phyloP scores from a whole-genome alignment of 2,113 vertebrate species.

The Tachysurus fulvidraco region DNA sequence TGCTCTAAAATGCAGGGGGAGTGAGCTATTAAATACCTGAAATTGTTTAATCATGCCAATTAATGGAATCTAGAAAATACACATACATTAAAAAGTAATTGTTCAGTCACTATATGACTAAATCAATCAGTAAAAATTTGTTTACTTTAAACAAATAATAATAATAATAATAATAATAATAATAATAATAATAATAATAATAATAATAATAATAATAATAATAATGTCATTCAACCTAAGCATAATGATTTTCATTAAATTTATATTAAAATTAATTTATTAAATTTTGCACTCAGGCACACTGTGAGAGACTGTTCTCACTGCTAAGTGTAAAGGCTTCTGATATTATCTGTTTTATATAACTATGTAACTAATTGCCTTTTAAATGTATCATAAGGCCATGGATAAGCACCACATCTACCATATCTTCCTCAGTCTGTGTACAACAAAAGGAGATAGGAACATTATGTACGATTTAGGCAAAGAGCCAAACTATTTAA shows the following conservation, averaged over 20 bases:
- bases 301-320: slow-evolving; percentile 23
- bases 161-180: too few species aligned
- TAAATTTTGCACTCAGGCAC: neutral
- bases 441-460: slow-evolving; percentile 10
- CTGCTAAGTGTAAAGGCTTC: neutral
- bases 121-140: slow-evolving; percentile 7
- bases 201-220: too few species aligned
- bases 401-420: neutral
- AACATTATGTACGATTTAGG: slow-evolving; percentile 1
- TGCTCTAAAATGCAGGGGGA: neutral
- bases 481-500: neutral
- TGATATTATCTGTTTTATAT: neutral
- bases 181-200: neutral
- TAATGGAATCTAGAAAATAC: slow-evolving; percentile 21
- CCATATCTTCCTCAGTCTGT: slow-evolving; percentile 11
- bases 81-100: neutral
- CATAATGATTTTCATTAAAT: neutral
- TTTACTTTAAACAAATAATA: too few species aligned
- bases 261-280: too few species aligned
- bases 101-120: slow-evolving; percentile 10
- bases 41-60: slow-evolving; percentile 27
- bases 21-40: neutral
- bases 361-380: neutral
- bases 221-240: neutral
- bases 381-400: slow-evolving; percentile 36